Evolutionary conservation across 2,888 invertebrate species (phyloP), one percentile per base, ranked within the genome.

Genomic region (Agonopterix subpropinquella): DNA sequence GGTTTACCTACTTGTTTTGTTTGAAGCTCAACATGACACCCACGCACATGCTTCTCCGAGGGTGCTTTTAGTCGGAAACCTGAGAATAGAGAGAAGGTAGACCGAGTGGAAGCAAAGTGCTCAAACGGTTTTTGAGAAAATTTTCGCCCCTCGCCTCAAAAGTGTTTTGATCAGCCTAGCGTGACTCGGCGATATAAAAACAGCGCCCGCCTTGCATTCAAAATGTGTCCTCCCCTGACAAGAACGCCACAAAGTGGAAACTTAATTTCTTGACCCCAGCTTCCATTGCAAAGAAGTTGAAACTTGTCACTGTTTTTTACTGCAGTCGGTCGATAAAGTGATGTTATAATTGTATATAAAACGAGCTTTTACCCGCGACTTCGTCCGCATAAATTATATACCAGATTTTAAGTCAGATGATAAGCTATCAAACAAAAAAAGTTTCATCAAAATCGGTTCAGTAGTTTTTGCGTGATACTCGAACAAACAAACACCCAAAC

Each of bases 131-230:
- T 57, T 58, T 59, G 58, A 44, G 11, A 53, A 65, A 65, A 65
- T 67, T 65, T 50, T 50, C 61, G 53, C 51, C 51, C 54, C 58
- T 54, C 51, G 54, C 55, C 58, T 63, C 57, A 65, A 70, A 70
- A 71, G 67, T 70, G 67, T 77, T 76, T 73, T 74, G 74, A 74
- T 69, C 70, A 72, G 64, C 65, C 60, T 69, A 62, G 65, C 70
- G 67, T 75, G 67, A 67, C 69, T 65, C 52, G 56, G 57, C 58
- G 52, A 62, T 68, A 70, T 74, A 73, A 70, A 73, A 74, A 61
- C 47, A 52, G 50, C 53, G 45, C 52, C 56, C 58, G 61, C 57
- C 64, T 67, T 70, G 67, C 69, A 75, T 76, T 68, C 62, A 75
- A 75, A 28, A 77, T 76, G 61, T 71, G 64, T 57, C 47, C 50